Evolutionary conservation across 2,113 vertebrate genomes (phyloP).

Genomic region (Amblyopsis rosae): DNA sequence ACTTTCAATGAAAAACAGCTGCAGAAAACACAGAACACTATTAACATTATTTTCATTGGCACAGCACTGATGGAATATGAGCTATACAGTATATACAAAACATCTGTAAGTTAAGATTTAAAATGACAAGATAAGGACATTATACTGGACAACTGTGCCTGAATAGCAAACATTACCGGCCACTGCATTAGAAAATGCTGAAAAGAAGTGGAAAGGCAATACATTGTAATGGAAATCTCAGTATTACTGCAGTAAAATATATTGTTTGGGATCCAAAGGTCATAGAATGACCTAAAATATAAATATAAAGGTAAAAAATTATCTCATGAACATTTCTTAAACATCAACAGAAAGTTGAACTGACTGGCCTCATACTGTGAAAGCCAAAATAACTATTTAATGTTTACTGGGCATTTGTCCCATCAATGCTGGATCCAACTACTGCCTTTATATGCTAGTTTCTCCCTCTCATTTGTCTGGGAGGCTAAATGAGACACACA

Average conservation of each 20-base stretch:
- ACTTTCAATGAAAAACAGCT: too few species aligned
- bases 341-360: conserved; percentile 27
- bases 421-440: conserved; percentile 40
- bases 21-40: too few species aligned
- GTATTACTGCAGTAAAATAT: not conserved
- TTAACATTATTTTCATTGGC: not conserved
- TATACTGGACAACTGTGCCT: too few species aligned
- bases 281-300: not conserved
- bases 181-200: not conserved
- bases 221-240: not conserved
- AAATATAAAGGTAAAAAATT: not conserved
- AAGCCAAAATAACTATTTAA: conserved; percentile 48
- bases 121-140: too few species aligned
- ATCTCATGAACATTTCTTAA: conserved; percentile 20
- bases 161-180: too few species aligned
- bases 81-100: too few species aligned
- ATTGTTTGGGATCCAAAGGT: not conserved
- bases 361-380: conserved; percentile 14
- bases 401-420: conserved; percentile 32
- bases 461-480: conserved; percentile 52
- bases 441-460: conserved; percentile 36
- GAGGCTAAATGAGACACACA: conserved; percentile 57
- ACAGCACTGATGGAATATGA: not conserved
- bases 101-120: too few species aligned
- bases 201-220: not conserved